These are phyloP conservation scores for Microchirus variegatus DNA, from an alignment of 2,797 vertebrate genomes.

Conservation along the genomic window DNA sequence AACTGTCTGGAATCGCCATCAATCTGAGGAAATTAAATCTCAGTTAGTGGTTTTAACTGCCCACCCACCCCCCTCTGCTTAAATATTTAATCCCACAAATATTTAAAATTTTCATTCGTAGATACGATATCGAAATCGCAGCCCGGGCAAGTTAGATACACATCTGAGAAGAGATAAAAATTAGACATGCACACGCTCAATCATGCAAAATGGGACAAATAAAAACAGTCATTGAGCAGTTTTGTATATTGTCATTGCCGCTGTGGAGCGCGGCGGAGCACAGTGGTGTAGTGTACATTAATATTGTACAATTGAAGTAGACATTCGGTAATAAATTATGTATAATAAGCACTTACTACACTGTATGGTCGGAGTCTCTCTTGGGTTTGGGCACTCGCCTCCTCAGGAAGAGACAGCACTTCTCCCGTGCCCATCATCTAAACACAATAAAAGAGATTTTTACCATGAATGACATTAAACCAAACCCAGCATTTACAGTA, in stretches of 20 bases:
- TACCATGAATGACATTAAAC: conserved; percentile 8
- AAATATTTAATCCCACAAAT: conserved; percentile 46
- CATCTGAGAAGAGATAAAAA: conserved; percentile 35
- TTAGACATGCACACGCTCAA: conserved; percentile 56
- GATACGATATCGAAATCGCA: conserved; percentile 18
- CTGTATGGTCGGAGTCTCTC: conserved; percentile 76
- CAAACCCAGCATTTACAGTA: conserved; percentile 14
- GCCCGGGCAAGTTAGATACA: conserved; percentile 17
- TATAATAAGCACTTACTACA: conserved; percentile 78
- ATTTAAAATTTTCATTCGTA: conserved; percentile 20
- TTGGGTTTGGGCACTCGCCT: conserved; percentile 73
- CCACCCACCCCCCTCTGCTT: too few relatives aligned
- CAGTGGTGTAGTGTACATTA: conserved; percentile 67
- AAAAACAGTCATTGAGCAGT: conserved; percentile 64
- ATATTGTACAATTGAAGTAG: conserved; percentile 79
- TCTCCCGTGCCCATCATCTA: conserved; percentile 81
- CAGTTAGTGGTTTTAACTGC: conserved; percentile 33
- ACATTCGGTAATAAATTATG: conserved; percentile 76
- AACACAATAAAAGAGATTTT: conserved; percentile 53
- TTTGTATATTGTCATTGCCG: conserved; percentile 71
- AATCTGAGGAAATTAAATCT: conserved; percentile 65
- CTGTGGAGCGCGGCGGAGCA: conserved; percentile 60
- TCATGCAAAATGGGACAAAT: conserved; percentile 55
- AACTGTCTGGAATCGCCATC: conserved; percentile 66
- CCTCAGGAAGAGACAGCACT: conserved; percentile 75